phyloP scores from a whole-genome alignment of 2,888 invertebrate genomes.

The Nomada fabriciana region DNA sequence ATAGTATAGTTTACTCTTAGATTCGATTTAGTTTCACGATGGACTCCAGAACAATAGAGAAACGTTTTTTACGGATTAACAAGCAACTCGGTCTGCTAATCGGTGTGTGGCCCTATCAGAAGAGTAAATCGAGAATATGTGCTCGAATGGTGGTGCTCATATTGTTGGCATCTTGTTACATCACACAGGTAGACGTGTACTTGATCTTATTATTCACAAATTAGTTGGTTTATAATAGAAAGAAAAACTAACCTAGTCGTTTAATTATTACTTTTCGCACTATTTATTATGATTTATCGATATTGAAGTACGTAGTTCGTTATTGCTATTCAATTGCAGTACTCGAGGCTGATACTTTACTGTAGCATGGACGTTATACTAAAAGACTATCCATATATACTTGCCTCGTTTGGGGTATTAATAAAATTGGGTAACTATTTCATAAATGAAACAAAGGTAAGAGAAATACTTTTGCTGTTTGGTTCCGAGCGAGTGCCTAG shows the following conservation, averaged over 20 bases:
- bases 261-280: no score
- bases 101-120: conserved; percentile 14
- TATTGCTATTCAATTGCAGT: background rate
- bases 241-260: no score
- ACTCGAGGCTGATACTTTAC: background rate
- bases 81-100: background rate
- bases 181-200: conserved; percentile 6
- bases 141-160: background rate
- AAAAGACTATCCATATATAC: background rate
- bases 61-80: conserved; percentile 10
- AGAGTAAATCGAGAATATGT: background rate
- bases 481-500: background rate
- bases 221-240: background rate
- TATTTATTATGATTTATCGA: no score
- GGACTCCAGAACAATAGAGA: background rate
- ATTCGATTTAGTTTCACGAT: background rate
- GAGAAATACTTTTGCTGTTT: background rate
- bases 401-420: background rate
- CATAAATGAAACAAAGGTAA: conserved; percentile 7
- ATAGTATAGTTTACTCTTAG: no score
- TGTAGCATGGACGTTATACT: background rate
- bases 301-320: no score
- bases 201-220: background rate
- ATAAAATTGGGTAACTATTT: conserved; percentile 16
- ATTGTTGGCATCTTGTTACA: background rate